Base-by-base conservation (phyloP, 1,140 invertebrate genomes). In the Manduca sexta region DNA sequence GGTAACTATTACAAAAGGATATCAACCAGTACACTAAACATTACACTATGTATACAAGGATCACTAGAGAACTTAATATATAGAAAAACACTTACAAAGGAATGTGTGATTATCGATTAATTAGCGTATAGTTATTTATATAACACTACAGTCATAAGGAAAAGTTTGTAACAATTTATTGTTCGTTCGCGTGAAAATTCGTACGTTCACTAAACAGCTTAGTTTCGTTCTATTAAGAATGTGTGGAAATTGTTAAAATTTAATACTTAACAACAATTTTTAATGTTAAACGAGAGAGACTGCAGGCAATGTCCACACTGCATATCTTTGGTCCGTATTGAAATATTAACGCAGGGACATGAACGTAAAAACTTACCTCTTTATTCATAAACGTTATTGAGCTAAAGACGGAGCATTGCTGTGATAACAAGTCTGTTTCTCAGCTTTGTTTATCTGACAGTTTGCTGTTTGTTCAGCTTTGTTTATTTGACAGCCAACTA, bases 241-340 rank as follows among this genome's bases (percentile, higher is more conserved):
- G 64, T 64, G 55, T 64, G 59, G 59, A 62, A 64, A 64, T 55
- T 56, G 61, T 71, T 75, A 73, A 69, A 72, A 73, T 76, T 69
- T 72, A 60, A 77, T 67, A 80, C 65, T 67, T 69, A 77, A 75
- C 69, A 79, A 77, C 55, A 60, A 59, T 50, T 57, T n/a, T 60
- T 51, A 51, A 49, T 51, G 41, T 56, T 52, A 44, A 12, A 21
- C 43, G 44, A 52, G 43, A 8, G 55, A 58, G 49, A 50, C 49
- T 52, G 53, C 39, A 58, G 52, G 48, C 46, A 31, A 38, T 48
- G 38, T 45, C 29, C 21, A 13, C 16, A 55, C 13, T 44, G 33
- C 40, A 56, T 46, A 42, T 55, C 52, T 56, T 61, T 61, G 55
- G 58, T 68, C 58, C 61, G 49, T 62, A 43, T 45, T 45, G 47